Evolutionary conservation across 2,113 vertebrate species (phyloP), one percentile per base, ranked within the genome.

Genomic region (Brachirus orientalis): DNA sequence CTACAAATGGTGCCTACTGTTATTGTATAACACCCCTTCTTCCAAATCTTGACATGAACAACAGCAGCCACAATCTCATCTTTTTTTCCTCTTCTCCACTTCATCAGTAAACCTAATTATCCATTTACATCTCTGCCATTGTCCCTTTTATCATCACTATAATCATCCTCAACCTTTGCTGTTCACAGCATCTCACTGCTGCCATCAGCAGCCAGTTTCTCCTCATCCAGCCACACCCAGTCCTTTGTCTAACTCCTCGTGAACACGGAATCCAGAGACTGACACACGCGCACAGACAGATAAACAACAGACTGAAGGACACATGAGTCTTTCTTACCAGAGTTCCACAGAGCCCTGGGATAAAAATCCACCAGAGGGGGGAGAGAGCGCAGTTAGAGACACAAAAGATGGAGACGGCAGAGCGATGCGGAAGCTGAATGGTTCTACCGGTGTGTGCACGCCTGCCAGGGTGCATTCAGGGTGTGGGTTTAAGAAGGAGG

Each of bases 401-500:
- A 37, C 56, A 56, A 75, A 6, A 85, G 86, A 64, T 76, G 80
- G 75, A 82, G 76, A 65, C 63, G 58, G 57, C 56, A 82, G 79
- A 75, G 86, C 41, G 52, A 79, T 62, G 75, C 69, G 41, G 85
- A 84, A 84, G 80, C 72, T 78, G 72, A 75, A 67, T 67, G 82
- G 70, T 47, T 88, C 85, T 91, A 83, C 85, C 72, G 74, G 82
- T 75, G 82, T 87, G 85, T 79, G 87, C 50, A 65, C 65, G 75
- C 84, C 80, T 78, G 86, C 72, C 80, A 28, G 28, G 6, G 28
- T 80, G 86, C 70, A 69, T 82, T 81, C 69, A 87, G 92, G 86
- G 90, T 62, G 87, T 75, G 88, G 88, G 84, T 86, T 75, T 92
- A 89, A 88, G 64, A 85, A 80, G 86, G 82, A 85, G 82, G 86